Evolutionary conservation across 2,888 invertebrate species (phyloP).

Genomic region (Neocrepidodera transversa): DNA sequence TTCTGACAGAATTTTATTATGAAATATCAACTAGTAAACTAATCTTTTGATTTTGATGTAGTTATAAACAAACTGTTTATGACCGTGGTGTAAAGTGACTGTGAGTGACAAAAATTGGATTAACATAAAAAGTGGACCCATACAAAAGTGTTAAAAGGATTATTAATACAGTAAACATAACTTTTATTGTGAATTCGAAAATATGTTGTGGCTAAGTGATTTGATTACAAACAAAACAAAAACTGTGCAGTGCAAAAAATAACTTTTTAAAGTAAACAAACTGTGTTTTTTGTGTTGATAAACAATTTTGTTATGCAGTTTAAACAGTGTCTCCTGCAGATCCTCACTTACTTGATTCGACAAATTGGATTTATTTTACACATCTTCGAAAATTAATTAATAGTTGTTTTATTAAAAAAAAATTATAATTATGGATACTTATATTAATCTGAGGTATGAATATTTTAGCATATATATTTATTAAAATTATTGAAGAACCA

Average conservation of each 20-base stretch:
- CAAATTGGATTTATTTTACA: conserved; percentile 2
- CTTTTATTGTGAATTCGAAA: neutral
- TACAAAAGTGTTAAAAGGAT: neutral
- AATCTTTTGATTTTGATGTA: too few species aligned
- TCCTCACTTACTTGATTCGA: neutral
- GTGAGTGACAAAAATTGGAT: too few species aligned
- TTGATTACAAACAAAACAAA: neutral
- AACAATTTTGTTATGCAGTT: neutral
- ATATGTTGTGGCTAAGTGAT: conserved; percentile 1
- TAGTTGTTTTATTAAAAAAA: neutral
- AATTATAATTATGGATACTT: conserved; percentile 4
- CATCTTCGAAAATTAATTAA: neutral
- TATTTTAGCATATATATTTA: conserved; percentile 12
- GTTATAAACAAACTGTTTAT: too few species aligned
- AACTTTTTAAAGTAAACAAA: conserved; percentile 7
- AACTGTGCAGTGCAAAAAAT: conserved; percentile 7
- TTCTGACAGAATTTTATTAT: too few species aligned
- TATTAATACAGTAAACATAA: neutral
- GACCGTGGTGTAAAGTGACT: too few species aligned
- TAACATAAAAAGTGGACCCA: too few species aligned
- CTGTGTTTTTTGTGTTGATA: conserved; percentile 2
- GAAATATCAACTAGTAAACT: too few species aligned
- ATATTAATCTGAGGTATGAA: conserved; percentile 6
- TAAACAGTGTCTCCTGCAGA: neutral
- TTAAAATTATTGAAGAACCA: neutral